Evolutionary conservation across 2,113 vertebrate genomes (phyloP).

Genomic region (Illadopsis cleaveri): DNA sequence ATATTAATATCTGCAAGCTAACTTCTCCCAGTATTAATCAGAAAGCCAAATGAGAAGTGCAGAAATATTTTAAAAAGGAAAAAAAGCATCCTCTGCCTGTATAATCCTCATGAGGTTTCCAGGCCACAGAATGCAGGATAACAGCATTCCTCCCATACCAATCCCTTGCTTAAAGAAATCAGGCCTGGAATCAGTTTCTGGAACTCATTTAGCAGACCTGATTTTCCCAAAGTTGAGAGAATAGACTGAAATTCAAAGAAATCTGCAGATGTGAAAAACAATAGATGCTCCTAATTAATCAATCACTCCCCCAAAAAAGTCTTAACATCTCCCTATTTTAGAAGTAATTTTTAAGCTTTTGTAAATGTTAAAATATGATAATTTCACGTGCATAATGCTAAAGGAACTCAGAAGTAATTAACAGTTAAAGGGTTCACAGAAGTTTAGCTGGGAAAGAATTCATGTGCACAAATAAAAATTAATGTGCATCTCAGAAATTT

Average conservation of each 20-base stretch:
- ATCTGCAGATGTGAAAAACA: neutral
- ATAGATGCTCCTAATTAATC: slow-evolving; percentile 19
- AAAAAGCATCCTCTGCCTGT: neutral
- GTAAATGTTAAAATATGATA: neutral
- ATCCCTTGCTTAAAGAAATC: slow-evolving; percentile 60
- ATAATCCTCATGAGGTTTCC: slow-evolving; percentile 58
- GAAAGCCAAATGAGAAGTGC: neutral
- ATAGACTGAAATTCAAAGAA: slow-evolving; percentile 1
- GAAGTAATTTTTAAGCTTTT: neutral
- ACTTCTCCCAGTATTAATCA: neutral
- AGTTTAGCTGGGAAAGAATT: neutral
- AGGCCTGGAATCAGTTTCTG: slow-evolving; percentile 55
- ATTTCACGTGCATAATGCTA: neutral
- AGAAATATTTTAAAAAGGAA: neutral
- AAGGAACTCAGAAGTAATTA: neutral
- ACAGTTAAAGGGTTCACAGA: neutral
- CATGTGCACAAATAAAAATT: neutral
- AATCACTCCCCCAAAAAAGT: neutral
- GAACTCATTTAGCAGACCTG: slow-evolving; percentile 61
- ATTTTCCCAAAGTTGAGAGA: slow-evolving; percentile 29
- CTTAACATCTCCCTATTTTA: neutral
- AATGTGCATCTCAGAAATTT: neutral
- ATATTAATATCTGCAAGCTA: neutral
- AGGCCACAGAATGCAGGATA: slow-evolving; percentile 67
- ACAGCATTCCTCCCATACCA: slow-evolving; percentile 79